Base-by-base conservation (phyloP, 1,140 invertebrate species). In the Cotesia typhae region DNA sequence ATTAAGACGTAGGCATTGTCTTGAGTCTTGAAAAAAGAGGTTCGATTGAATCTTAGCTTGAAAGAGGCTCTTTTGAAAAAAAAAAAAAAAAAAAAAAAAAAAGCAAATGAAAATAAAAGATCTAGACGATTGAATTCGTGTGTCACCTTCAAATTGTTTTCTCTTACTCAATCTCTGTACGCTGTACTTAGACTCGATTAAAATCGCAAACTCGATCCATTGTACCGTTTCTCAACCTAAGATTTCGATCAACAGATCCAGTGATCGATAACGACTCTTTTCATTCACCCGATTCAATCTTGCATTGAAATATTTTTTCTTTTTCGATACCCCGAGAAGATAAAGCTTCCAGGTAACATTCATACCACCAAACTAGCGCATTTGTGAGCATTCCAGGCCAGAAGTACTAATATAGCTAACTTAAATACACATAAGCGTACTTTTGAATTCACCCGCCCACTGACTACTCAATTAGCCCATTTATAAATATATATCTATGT, bases 391-490 rank as follows among this genome's bases (percentile, higher is more conserved):
- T 35, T 36, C 28, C 14, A 28, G 28, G 28, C 59, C 9, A 37
- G 12, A 64, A 12, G 36, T 28, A 28, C 28, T 28, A 28, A 28
- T 28, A 28, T 28, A 28, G 36, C 35, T 53, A 67, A 71, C 71
- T 67, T 6, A 71, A 71, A 71, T 57, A 70, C 28, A 67, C 17
- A 65, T 57, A 70, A 73, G 67, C 37, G 67, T 41, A 70, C 61
- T 14, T 70, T 67, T 51, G 14, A 35, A 17, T 67, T 57, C 38
- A 64, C 64, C 70, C 65, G 65, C 74, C 67, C 57, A 71, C 68
- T 71, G 70, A 74, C 72, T 77, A 75, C 72, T 75, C 72, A 77
- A 77, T 77, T 77, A 75, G 76, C 63, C 66, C 70, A 71, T 77
- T 75, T 72, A 28, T 12, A 6, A 9, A 9, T 47, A 6, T 47